Base-by-base conservation (phyloP, 2,888 invertebrate species). In the Gryllus longicercus region DNA sequence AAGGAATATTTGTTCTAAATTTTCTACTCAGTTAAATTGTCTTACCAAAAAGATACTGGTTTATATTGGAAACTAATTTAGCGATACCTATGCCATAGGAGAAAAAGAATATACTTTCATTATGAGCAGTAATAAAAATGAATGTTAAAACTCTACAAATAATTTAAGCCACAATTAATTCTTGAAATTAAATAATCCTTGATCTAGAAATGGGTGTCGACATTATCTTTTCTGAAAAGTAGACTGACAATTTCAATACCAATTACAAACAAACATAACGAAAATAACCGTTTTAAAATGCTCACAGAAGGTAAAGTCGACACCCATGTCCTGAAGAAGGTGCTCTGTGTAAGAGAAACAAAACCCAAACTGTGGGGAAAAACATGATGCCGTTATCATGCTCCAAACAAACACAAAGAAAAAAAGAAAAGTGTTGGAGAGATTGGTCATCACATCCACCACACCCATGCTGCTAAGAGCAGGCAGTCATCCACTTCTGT, bases 321-420 rank as follows among this genome's bases (percentile, higher is more conserved):
- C 63, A 63, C 63, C 63, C 63, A 63, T 63, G 63, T 63, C 63
- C 63, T 63, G 63, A 63, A 63, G 63, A 63, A 63, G 63, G 63
- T 63, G 63, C 63, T 63, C 63, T 63, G 63, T 63, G 63, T 63
- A 8, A 63, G 63, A 63, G 63, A 63, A 63, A 63, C 14, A 63
- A 63, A 63, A 63, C 63, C n/a, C 63, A 63, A 63, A 63, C 16
- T 63, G 63, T 63, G 63, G 63, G 63, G 63, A n/a, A 63, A 63
- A 63, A 18, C 63, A 63, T 63, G 63, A 63, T 63, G 63, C 63
- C 63, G 11, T 63, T 63, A 63, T 63, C 63, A 63, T 63, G 63
- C 63, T 63, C 63, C 63, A 63, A 63, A 18, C 63, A 63, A 63
- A 63, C 63, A 63, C 16, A 63, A 63, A 63, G 63, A 63, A 14